Evolutionary conservation across 2,797 vertebrate genomes (phyloP), one percentile per base, ranked within the genome.

Genomic region (Holocentrus rufus): DNA sequence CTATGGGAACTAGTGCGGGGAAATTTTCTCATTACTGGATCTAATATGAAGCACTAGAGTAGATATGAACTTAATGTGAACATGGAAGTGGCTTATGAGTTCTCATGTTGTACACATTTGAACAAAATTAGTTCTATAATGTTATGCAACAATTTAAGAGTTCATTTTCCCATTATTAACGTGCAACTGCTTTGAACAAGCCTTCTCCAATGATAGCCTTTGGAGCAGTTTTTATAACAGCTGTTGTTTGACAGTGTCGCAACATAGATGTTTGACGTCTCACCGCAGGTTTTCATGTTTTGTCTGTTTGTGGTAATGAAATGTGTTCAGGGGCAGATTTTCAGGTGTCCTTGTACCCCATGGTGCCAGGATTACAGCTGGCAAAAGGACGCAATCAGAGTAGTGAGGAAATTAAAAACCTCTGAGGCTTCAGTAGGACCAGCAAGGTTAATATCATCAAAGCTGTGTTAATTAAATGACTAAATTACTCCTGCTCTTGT

Each of bases 381-480:
- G 46, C 56, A 78, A 80, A 77, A 63, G 65, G 61, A 73, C 61
- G 66, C 64, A 83, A 54, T 72, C 59, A 54, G 54, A 67, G 46
- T 30, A 17, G 23, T 39, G 62, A 74, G 66, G 68, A 83, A 86
- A 88, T 88, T 22, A 79, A 87, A 83, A 82, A 76, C 63, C 79
- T 74, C 53, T 70, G 56, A 68, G 39, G 74, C 58, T 74, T 76
- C 65, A 74, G 53, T 65, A 30, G 31, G 66, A 77, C 73, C 64
- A 74, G 61, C 47, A 62, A 73, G 77, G 84, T 86, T 87, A 88
- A 85, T 79, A 31, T 83, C 59, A 80, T 82, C 72, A 85, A 76
- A 75, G 73, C 74, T 77, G 72, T 49, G 58, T 80, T 87, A 85
- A 87, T 90, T 80, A 81, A 88, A 90, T 78, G 22, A 68, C 39